These are phyloP conservation scores for Euphydryas editha DNA, from an alignment of 2,888 invertebrate genomes.

Conservation along the genomic window DNA sequence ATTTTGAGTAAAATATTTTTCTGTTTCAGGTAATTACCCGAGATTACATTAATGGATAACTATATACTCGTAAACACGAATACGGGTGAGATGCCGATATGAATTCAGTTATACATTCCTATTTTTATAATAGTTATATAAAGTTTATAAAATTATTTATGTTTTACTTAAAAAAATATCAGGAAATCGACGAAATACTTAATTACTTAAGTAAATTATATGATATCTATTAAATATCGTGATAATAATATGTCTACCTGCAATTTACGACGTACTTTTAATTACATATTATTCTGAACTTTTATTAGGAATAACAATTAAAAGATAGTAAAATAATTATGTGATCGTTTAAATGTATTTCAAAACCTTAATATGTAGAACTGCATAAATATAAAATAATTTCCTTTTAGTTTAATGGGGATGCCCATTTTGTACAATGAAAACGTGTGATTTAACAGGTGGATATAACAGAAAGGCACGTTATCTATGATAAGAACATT, in stretches of 20 bases:
- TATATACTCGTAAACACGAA: too few relatives aligned
- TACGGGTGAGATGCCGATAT: background rate
- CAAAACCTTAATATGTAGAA: too few relatives aligned
- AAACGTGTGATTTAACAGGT: slow-evolving; percentile 33
- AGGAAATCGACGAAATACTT: slow-evolving; percentile 40
- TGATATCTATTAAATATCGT: background rate
- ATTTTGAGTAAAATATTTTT: slow-evolving; percentile 3
- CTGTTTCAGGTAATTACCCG: slow-evolving; percentile 16
- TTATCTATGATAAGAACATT: slow-evolving; percentile 37
- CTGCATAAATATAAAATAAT: background rate
- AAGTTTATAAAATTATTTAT: too few relatives aligned
- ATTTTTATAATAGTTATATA: too few relatives aligned
- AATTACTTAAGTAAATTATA: background rate
- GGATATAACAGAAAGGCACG: slow-evolving; percentile 27
- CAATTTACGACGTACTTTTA: too few relatives aligned
- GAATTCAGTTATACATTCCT: too few relatives aligned
- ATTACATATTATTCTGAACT: background rate
- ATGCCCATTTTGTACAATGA: background rate
- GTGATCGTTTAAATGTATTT: too few relatives aligned
- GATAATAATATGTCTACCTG: background rate
- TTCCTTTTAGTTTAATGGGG: background rate
- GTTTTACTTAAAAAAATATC: too few relatives aligned
- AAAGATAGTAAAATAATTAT: too few relatives aligned
- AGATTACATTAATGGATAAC: background rate
- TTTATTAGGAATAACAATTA: too few relatives aligned